Base-by-base conservation (phyloP, 2,888 invertebrate species). In the Phasia obesa region DNA sequence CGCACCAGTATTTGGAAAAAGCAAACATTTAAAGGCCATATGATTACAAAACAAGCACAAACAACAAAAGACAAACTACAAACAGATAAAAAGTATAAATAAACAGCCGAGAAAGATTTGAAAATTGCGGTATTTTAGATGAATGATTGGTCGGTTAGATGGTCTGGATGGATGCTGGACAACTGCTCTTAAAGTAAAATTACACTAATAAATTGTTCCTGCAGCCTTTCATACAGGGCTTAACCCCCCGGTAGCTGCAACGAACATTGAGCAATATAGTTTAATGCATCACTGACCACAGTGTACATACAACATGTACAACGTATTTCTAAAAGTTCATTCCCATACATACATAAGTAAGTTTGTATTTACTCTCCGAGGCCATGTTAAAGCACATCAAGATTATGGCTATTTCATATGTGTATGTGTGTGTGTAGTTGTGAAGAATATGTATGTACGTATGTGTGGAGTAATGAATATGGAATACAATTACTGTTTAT, bases 41-140 rank as follows among this genome's bases (percentile, higher is more conserved):
- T 35, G 59, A 65, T 53, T 73, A 60, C 44, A 31, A 49, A 51
- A 73, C 6, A 59, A 59, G 47, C 17, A 71, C 27, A 35, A 64
- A 23, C 15, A 59, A 49, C 55, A 67, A 35, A 17, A 35, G 49
- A 49, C 0, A 53, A 21, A 62, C 42, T 35, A 44, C 27, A 38
- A n/a, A 38, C 4, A 70, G 11, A 23, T 3, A 64, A 51, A 38
- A 23, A 51, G 27, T 38, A 4, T 27, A 51, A 51, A 21, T n/a
- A 19, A 47, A 49, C 25, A 0, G 53, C 13, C 17, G 6, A 69
- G 53, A 17, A 60, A 53, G 19, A 70, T 77, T 65, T 44, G 25
- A 53, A 75, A 74, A 83, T 53, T 83, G 83, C 55, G 60, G 60
- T 51, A 71, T 75, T 76, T 70, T 49, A 49, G 53, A 65, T 78